These are phyloP conservation scores for Thaumetopoea pityocampa DNA, from an alignment of 1,140 invertebrate species.

Conservation along the genomic window DNA sequence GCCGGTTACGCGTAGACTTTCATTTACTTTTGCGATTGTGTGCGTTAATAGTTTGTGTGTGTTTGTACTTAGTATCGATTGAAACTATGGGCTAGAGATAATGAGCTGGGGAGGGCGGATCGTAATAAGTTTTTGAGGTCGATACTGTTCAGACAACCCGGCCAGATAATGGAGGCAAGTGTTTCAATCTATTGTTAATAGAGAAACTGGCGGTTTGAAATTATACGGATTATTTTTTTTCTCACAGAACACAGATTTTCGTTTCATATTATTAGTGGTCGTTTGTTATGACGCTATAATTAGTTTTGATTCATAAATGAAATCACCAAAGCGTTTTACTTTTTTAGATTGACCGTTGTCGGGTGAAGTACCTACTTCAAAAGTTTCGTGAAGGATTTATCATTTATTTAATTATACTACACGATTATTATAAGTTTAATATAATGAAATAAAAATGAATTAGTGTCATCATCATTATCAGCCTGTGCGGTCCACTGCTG, in stretches of 20 bases:
- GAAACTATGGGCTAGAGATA: slow-evolving; percentile 69
- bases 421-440: no score
- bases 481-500: no score
- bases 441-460: no score
- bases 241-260: background rate
- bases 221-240: slow-evolving; percentile 15
- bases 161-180: slow-evolving; percentile 11
- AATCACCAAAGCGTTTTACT: no score
- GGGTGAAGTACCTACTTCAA: no score
- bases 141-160: slow-evolving; percentile 27
- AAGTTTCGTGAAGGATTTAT: no score
- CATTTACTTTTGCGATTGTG: slow-evolving; percentile 64
- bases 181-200: slow-evolving; percentile 1
- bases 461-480: no score
- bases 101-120: slow-evolving; percentile 66
- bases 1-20: slow-evolving; percentile 72
- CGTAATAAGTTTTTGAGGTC: slow-evolving; percentile 69
- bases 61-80: slow-evolving; percentile 59
- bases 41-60: slow-evolving; percentile 52
- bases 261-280: slow-evolving; percentile 13
- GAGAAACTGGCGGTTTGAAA: slow-evolving; percentile 11
- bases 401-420: no score
- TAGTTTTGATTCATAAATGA: slow-evolving; percentile 15
- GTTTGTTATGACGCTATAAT: slow-evolving; percentile 15
- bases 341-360: no score